Evolutionary conservation across 2,888 invertebrate genomes (phyloP).

Genomic region (Endotricha flammealis): DNA sequence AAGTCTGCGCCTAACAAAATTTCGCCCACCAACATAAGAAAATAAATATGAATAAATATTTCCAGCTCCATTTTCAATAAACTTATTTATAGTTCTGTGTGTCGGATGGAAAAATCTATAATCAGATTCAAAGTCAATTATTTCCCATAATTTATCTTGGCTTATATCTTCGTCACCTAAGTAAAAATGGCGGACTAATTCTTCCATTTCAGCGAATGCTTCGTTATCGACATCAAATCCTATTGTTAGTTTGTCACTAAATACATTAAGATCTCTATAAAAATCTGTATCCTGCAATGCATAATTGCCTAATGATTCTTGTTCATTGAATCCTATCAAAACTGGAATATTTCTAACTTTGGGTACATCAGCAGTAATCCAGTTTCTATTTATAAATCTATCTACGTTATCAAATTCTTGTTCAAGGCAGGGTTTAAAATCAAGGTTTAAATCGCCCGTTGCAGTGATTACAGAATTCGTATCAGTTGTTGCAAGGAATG

Average conservation of each 20-base stretch:
- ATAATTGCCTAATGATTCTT: constrained; percentile 30
- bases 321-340: constrained; percentile 41
- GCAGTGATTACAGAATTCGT: constrained; percentile 30
- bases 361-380: constrained; percentile 30
- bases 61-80: constrained; percentile 26
- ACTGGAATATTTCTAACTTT: constrained; percentile 36
- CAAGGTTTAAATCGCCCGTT: constrained; percentile 20
- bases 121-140: constrained; percentile 45
- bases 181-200: constrained; percentile 36
- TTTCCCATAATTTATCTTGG: constrained; percentile 19
- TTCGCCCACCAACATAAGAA: constrained; percentile 38
- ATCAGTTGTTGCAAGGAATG: constrained; percentile 26
- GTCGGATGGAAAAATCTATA: constrained; percentile 36
- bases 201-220: constrained; percentile 24
- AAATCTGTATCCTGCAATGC: constrained; percentile 17
- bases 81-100: constrained; percentile 35
- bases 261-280: constrained; percentile 22
- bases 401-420: constrained; percentile 35
- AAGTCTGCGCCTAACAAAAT: constrained; percentile 19
- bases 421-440: constrained; percentile 44
- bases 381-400: constrained; percentile 34
- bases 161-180: constrained; percentile 35
- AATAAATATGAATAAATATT: constrained; percentile 48
- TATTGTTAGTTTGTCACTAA: constrained; percentile 20
- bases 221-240: constrained; percentile 25